Base-by-base conservation (phyloP, 2,113 vertebrate species). In the Chroicocephalus ridibundus region DNA sequence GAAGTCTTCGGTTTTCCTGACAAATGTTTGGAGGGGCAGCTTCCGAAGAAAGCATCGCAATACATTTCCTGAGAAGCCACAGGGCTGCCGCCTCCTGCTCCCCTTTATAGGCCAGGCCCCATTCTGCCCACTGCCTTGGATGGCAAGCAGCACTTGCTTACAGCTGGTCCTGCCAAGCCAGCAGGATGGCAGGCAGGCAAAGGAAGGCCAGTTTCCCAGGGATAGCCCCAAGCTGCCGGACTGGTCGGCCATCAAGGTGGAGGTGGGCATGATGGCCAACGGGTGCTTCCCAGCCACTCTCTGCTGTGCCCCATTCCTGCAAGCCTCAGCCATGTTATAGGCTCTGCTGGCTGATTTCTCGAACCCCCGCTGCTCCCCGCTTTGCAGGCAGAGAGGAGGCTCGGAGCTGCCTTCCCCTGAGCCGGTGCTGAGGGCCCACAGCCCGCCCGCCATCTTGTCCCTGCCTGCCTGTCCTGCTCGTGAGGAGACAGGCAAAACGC, bases 181-280 rank as follows among this genome's bases (percentile, higher is more conserved):
- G 80, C 22, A 10, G 19, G 7, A 46, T 9, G 3, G 3, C 7
- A 15, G 15, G 19, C 7, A 5, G 3, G 0, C 0, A 4, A 27
- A 55, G 44, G 24, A 86, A 22, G 25, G 6, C 3, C 12, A 70
- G 22, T 10, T 70, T 49, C 52, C 16, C 2, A 1, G 15, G 5
- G 5, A 22, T 0, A 9, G 15, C 2, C 38, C 38, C 38, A 38
- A 38, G 8, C 3, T n/a, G 13, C 65, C 60, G 32, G 19, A 34
- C 11, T 0, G 0, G 9, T 31, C 1, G 3, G 31, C 31, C 2
- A 2, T 27, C 5, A 1, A 16, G 3, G 7, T 49, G 18, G 3
- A 27, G 40, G 11, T 3, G 4, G 24, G 15, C 20, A 5, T 2
- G 16, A 49, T 9, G 44, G 17, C 12, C n/a, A 24, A 1, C 0